A percentile compares a stretch with the other conserved stretches of the same genome.
phyloP scores from a whole-genome alignment of 2,888 invertebrate species.

The Dasysyrphus albostriatus region DNA sequence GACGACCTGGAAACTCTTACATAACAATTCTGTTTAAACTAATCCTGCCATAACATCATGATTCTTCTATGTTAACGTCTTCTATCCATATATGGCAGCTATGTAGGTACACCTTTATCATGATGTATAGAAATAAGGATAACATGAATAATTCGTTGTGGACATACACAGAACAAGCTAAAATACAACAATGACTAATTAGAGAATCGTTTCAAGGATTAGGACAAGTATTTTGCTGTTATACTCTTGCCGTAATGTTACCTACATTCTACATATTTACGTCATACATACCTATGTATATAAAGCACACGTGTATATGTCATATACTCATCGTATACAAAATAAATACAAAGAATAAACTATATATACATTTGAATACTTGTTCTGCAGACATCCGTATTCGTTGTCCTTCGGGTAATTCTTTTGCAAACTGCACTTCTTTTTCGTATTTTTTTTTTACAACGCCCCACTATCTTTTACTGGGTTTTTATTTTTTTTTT shows the following conservation, averaged over 20 bases:
- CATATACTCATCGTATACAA: not conserved
- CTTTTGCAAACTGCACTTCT: conserved; percentile 8
- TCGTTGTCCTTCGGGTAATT: conserved; percentile 56
- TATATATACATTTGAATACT: conserved; percentile 23
- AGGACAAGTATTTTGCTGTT: conserved; percentile 61
- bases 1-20: conserved; percentile 18
- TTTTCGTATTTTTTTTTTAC: conserved; percentile 8
- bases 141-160: conserved; percentile 69
- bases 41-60: conserved; percentile 1
- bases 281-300: not conserved
- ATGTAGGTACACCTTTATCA: not conserved
- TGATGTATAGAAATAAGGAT: conserved; percentile 44
- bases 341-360: conserved; percentile 23
- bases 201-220: conserved; percentile 73
- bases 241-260: conserved; percentile 16
- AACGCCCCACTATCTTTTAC: conserved; percentile 19
- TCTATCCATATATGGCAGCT: not conserved
- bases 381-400: conserved; percentile 54
- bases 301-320: not conserved
- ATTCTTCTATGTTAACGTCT: conserved; percentile 15
- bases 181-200: conserved; percentile 70
- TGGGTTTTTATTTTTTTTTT: conserved; percentile 1
- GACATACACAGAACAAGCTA: conserved; percentile 67
- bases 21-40: not conserved
- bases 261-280: not conserved